A percentile compares a stretch with the other conserved stretches of the same genome.
Evolutionary conservation across 2,113 vertebrate species (phyloP).

Genomic region (Cyrtonyx montezumae): DNA sequence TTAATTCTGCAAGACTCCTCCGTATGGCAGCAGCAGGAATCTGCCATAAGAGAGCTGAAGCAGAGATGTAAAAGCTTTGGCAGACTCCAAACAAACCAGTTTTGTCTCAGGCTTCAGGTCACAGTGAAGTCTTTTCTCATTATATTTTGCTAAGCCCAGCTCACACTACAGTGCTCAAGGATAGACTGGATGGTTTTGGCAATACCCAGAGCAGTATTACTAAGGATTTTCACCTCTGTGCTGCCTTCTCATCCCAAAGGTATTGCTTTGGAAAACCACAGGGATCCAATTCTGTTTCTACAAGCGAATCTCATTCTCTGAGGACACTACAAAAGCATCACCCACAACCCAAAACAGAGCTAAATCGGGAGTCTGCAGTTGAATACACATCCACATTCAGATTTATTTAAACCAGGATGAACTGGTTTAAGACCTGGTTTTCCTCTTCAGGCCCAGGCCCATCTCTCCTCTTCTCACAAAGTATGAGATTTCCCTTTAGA

Average conservation of each 20-base stretch:
- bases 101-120: neutral
- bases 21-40: neutral
- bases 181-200: neutral
- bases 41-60: neutral
- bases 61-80: neutral
- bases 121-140: neutral
- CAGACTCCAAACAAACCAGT: neutral
- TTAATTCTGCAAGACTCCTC: conserved; percentile 4
- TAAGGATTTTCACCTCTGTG: neutral
- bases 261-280: neutral
- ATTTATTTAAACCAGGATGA: neutral
- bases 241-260: neutral
- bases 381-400: neutral
- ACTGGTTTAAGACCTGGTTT: neutral
- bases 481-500: neutral
- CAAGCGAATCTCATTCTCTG: neutral
- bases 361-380: neutral
- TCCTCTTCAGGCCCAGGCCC: neutral
- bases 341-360: neutral
- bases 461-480: neutral
- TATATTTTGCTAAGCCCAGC: neutral
- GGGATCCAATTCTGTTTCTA: neutral
- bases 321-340: neutral
- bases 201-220: neutral
- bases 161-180: neutral